These are phyloP conservation scores for Agrochola macilenta DNA, from an alignment of 2,888 invertebrate genomes.

Conservation along the genomic window DNA sequence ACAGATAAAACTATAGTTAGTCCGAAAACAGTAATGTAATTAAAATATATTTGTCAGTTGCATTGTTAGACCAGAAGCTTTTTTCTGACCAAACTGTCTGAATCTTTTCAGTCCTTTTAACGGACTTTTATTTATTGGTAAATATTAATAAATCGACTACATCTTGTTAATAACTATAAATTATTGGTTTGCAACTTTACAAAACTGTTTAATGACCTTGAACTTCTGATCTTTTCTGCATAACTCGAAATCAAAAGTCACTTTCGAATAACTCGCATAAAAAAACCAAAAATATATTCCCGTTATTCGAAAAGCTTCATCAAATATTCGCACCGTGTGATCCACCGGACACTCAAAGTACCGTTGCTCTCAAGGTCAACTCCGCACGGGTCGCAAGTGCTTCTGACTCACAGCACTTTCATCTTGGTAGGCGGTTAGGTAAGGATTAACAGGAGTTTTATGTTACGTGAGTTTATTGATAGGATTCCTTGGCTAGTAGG, in stretches of 20 bases:
- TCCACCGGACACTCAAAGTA: slow-evolving; percentile 27
- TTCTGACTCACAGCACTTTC: slow-evolving; percentile 78
- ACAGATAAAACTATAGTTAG: not conserved
- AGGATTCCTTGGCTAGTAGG: slow-evolving; percentile 27
- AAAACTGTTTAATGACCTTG: not conserved
- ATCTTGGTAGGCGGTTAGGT: slow-evolving; percentile 58
- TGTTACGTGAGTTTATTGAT: slow-evolving; percentile 36
- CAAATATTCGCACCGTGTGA: slow-evolving; percentile 65
- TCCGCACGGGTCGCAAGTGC: slow-evolving; percentile 48
- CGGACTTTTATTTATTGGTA: not conserved
- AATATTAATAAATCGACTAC: not conserved
- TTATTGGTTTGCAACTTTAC: not conserved
- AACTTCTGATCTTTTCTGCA: too few species aligned
- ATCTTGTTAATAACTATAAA: not conserved
- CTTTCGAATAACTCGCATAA: slow-evolving; percentile 27
- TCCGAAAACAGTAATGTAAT: not conserved
- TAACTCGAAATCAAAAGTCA: not conserved
- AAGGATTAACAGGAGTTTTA: slow-evolving; percentile 51
- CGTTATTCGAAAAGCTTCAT: slow-evolving; percentile 30
- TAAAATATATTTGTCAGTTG: too few species aligned
- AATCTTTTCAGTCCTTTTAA: not conserved
- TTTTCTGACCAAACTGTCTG: not conserved
- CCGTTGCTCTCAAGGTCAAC: slow-evolving; percentile 74
- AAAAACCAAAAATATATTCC: not conserved
- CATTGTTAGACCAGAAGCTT: too few species aligned